These are phyloP conservation scores for Leucozona laternaria DNA, from an alignment of 2,888 invertebrate species.

Conservation along the genomic window DNA sequence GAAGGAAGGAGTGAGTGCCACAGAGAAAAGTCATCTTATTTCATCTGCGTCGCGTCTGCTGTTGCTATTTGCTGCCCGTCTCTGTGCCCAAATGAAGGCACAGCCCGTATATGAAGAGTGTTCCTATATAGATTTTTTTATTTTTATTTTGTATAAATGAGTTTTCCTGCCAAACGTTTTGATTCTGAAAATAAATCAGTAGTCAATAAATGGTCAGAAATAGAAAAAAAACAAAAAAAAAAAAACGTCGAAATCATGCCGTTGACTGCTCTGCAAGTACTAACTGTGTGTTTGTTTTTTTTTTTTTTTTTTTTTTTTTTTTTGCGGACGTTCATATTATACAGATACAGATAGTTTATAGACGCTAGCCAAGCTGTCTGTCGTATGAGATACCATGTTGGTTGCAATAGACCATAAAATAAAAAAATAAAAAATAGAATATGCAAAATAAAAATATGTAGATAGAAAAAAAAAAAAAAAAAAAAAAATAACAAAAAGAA, in stretches of 20 bases:
- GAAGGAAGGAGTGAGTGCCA: conserved; percentile 34
- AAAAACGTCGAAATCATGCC: background rate
- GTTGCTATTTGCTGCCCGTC: background rate
- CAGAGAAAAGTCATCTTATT: conserved; percentile 18
- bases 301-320: conserved; percentile 3
- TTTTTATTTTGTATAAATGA: conserved; percentile 39
- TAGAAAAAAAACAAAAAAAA: conserved; percentile 7
- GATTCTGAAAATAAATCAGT: conserved; percentile 71
- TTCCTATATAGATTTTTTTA: conserved; percentile 1
- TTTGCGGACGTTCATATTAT: conserved; percentile 31
- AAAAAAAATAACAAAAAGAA: conserved; percentile 37
- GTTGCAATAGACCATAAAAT: conserved; percentile 58
- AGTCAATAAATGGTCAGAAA: conserved; percentile 74
- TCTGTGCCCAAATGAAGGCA: conserved; percentile 69
- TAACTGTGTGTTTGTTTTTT: background rate
- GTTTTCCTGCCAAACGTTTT: conserved; percentile 62
- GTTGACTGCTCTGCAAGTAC: conserved; percentile 18
- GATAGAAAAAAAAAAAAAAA: conserved; percentile 35
- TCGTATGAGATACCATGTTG: conserved; percentile 65
- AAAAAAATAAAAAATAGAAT: conserved; percentile 46
- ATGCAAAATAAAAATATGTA: conserved; percentile 56
- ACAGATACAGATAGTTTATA: conserved; percentile 18
- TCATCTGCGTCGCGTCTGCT: conserved; percentile 37
- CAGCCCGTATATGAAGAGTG: conserved; percentile 24
- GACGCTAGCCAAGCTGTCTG: conserved; percentile 75